A percentile compares a stretch with the other conserved stretches of the same genome.
These are phyloP conservation scores for Dicyrtoma fusca DNA, from an alignment of 2,888 invertebrate species.

Conservation along the genomic window DNA sequence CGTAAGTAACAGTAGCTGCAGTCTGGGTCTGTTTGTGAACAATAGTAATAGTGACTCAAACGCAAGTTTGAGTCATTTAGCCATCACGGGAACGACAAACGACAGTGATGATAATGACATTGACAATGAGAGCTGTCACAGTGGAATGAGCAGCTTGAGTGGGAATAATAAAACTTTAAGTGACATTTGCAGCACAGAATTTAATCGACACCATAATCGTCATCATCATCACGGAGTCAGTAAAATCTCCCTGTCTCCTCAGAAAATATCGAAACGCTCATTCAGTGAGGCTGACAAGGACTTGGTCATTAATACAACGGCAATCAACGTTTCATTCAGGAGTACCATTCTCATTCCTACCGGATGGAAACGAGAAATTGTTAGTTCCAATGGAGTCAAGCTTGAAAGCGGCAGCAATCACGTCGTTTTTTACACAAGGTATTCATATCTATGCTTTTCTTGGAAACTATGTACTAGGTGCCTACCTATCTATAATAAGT, in stretches of 20 bases:
- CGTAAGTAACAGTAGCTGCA: constrained; percentile 32
- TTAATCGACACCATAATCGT: constrained; percentile 6
- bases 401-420: constrained; percentile 41
- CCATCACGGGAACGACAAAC: constrained; percentile 27
- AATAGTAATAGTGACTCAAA: constrained; percentile 34
- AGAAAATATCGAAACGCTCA: constrained; percentile 54
- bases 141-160: constrained; percentile 39
- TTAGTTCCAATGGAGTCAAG: constrained; percentile 18
- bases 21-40: constrained; percentile 31
- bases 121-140: constrained; percentile 46
- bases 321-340: constrained; percentile 29
- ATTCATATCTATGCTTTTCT: neutral
- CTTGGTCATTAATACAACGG: constrained; percentile 45
- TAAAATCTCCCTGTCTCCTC: constrained; percentile 34
- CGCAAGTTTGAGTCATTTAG: constrained; percentile 34
- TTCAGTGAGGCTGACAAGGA: constrained; percentile 56
- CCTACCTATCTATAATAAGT: neutral
- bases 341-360: constrained; percentile 68
- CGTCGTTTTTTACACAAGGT: constrained; percentile 51
- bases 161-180: constrained; percentile 26
- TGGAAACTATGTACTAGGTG: neutral
- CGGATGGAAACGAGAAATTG: constrained; percentile 72
- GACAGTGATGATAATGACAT: constrained; percentile 11
- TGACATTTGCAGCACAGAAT: constrained; percentile 32
- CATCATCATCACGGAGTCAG: neutral